Conservation (phyloP, 2,888 invertebrate genomes). For the Nemoura dubitans region DNA sequence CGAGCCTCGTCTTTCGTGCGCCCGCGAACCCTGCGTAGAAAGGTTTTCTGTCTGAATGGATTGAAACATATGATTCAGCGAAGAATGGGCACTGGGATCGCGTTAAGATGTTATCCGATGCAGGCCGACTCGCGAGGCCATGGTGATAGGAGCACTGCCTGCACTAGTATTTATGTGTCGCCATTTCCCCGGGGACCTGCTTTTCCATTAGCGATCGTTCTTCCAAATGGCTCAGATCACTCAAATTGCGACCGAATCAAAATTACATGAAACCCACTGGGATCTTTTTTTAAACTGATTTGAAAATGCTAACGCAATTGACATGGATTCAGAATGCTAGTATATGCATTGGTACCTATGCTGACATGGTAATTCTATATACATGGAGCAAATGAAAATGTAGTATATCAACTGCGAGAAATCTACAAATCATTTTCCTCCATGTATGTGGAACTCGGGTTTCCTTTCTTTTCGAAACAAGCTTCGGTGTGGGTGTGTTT, state of each 20-base stretch:
- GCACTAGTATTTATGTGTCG: neutral
- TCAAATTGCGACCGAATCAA: neutral
- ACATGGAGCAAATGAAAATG: neutral
- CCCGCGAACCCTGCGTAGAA: neutral
- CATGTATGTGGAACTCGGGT: neutral
- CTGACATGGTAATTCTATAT: neutral
- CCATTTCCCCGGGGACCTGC: neutral
- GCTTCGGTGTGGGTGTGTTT: neutral
- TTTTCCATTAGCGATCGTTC: neutral
- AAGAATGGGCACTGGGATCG: neutral
- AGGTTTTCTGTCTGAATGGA: neutral
- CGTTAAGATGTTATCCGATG: neutral
- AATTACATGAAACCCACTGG: neutral
- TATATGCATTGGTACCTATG: neutral
- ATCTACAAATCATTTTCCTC: neutral
- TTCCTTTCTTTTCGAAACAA: neutral
- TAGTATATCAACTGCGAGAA: neutral
- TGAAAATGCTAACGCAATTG: neutral
- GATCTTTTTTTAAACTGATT: neutral
- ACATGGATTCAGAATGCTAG: neutral
- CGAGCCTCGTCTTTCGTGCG: neutral
- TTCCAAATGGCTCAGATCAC: neutral
- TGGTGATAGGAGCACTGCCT: neutral
- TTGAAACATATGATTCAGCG: neutral
- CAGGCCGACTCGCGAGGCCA: neutral